Conservation (phyloP, 2,797 vertebrate genomes). For the Megaceryle alcyon region DNA sequence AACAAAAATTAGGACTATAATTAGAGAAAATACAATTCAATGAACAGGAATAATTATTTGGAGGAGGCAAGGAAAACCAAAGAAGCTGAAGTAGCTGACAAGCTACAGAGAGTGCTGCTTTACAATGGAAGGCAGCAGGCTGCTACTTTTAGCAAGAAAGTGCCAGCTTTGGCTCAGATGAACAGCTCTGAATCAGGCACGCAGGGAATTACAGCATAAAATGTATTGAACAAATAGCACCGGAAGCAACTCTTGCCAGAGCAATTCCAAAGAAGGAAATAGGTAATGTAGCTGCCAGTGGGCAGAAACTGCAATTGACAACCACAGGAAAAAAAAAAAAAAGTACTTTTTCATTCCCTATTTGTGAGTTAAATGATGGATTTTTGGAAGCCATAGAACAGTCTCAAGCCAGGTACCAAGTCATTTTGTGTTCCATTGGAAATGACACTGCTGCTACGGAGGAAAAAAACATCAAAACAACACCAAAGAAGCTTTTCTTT, state of each 20-base stretch:
- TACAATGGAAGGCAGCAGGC: background rate
- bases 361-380: background rate
- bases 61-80: background rate
- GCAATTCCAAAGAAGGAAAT: background rate
- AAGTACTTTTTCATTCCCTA: background rate
- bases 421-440: background rate
- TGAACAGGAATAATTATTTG: background rate
- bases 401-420: background rate
- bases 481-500: background rate
- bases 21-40: conserved; percentile 4
- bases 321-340: background rate
- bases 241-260: background rate
- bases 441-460: background rate
- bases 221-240: background rate
- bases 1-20: conserved; percentile 8
- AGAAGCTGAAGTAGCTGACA: background rate
- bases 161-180: background rate
- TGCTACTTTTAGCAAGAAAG: background rate
- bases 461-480: background rate
- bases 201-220: background rate
- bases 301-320: background rate
- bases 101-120: background rate
- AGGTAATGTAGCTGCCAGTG: background rate
- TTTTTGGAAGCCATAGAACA: background rate
- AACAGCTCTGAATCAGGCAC: rapidly evolving